Percentiles rank a stretch among this genome's conserved stretches.
Evolutionary conservation across 2,113 vertebrate genomes (phyloP).

Genomic region (Lampris megalopsis): DNA sequence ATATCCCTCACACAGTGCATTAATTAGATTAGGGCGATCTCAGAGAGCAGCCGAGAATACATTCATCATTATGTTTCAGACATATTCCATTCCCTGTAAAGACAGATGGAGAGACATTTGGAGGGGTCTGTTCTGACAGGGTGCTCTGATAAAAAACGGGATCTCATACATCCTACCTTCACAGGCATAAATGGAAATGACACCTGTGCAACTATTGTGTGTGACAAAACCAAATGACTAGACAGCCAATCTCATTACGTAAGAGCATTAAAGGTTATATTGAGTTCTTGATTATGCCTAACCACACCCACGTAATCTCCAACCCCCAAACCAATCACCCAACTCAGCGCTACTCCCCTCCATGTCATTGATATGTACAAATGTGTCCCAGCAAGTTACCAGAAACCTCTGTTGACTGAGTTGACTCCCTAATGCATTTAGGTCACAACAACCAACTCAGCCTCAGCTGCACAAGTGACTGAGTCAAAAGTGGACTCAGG

Average conservation of each 20-base stretch:
- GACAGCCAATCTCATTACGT: neutral
- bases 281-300: neutral
- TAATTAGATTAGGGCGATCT: constrained; percentile 50
- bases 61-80: constrained; percentile 41
- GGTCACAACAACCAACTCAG: constrained; percentile 24
- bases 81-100: constrained; percentile 49
- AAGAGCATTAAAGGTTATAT: neutral
- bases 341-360: too few species aligned
- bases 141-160: neutral
- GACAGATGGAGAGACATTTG: constrained; percentile 3
- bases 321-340: too few species aligned
- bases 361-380: neutral
- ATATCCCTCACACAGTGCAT: constrained; percentile 43
- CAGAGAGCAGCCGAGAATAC: constrained; percentile 26
- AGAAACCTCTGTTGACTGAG: constrained; percentile 8
- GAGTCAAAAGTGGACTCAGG: neutral
- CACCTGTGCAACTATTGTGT: neutral
- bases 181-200: neutral
- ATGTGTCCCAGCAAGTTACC: constrained; percentile 27
- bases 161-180: too few species aligned
- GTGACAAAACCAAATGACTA: neutral
- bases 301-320: too few species aligned
- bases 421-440: constrained; percentile 3
- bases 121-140: neutral
- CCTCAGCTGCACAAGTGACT: constrained; percentile 2